A percentile compares a stretch with the other conserved stretches of the same genome.
These are phyloP conservation scores for Leucoraja ocellata DNA, from an alignment of 2,797 vertebrate genomes.

Conservation along the genomic window DNA sequence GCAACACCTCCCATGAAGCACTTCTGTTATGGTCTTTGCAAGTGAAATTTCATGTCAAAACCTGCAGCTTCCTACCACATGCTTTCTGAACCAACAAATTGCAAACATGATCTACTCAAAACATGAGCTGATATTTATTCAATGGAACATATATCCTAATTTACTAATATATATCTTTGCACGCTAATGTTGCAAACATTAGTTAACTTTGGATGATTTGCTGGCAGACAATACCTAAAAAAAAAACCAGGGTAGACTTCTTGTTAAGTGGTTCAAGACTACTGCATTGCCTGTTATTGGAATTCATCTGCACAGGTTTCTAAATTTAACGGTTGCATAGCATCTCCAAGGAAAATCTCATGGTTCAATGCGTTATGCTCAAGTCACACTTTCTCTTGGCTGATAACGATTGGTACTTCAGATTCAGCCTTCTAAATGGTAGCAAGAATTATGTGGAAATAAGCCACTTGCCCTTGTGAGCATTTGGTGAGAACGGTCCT, in stretches of 20 bases:
- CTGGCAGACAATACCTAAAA: background rate
- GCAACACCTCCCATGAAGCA: conserved; percentile 34
- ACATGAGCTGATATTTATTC: background rate
- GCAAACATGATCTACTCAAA: conserved; percentile 6
- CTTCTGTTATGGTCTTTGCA: conserved; percentile 34
- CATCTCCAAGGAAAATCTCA: background rate
- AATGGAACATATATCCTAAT: too few relatives aligned
- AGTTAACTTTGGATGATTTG: background rate
- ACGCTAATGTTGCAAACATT: background rate
- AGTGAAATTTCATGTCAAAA: conserved; percentile 35
- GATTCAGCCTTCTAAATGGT: background rate
- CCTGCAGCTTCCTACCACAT: background rate
- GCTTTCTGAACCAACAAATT: background rate
- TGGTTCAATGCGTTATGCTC: background rate
- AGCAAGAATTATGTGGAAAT: background rate
- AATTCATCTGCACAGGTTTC: background rate
- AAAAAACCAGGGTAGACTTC: background rate
- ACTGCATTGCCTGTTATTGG: background rate
- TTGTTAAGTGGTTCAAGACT: background rate
- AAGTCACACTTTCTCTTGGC: background rate
- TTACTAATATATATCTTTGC: background rate
- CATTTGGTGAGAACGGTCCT: background rate
- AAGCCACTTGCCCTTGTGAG: background rate
- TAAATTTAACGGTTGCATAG: background rate
- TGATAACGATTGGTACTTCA: background rate